Evolutionary conservation across 2,113 vertebrate species (phyloP), one percentile per base, ranked within the genome.

Genomic region (Phoenicopterus ruber): DNA sequence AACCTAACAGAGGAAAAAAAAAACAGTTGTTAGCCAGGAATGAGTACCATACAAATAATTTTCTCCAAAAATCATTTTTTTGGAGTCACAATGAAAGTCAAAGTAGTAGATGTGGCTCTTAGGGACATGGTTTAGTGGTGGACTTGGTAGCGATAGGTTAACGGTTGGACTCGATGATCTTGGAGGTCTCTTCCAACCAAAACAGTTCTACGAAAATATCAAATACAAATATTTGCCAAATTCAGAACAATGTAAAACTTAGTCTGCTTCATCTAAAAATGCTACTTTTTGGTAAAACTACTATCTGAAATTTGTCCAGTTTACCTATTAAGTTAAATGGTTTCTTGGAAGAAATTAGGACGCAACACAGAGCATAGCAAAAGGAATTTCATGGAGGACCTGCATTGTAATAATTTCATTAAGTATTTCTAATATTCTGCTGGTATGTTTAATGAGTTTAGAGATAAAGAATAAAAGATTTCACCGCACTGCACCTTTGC

Each of bases 1-100:
- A 98, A 93, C 95, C 99, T 97, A 82, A 59, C 59, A 96, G 20
- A 97, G 82, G n/a, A n/a, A 15, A 44, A 44, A 69, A 97, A 76
- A 93, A 14, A 24, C 7, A 91, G 5, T 2, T 4, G 26, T 97
- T 93, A 98, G 47, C 63, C 83, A 95, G 71, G 40, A 86, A 76
- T 57, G 44, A 80, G 29, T 13, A 67, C 25, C 11, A 44, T 10
- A 47, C 3, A 63, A 78, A 71, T 31, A 91, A 50, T 47, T 38
- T 55, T 82, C 47, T 50, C 22, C 12, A 32, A 54, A 86, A 69
- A 16, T 6, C 1, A 0, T 16, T 3, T 26, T 52, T 87, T 57
- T 89, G 10, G 19, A 34, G 9, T 85, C 44, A 79, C 32, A 88
- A 34, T 29, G 29, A 18, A 73, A 81, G 67, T 46, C 63, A 70